These are phyloP conservation scores for Cryptops parisi DNA, from an alignment of 2,888 invertebrate genomes.

Conservation along the genomic window DNA sequence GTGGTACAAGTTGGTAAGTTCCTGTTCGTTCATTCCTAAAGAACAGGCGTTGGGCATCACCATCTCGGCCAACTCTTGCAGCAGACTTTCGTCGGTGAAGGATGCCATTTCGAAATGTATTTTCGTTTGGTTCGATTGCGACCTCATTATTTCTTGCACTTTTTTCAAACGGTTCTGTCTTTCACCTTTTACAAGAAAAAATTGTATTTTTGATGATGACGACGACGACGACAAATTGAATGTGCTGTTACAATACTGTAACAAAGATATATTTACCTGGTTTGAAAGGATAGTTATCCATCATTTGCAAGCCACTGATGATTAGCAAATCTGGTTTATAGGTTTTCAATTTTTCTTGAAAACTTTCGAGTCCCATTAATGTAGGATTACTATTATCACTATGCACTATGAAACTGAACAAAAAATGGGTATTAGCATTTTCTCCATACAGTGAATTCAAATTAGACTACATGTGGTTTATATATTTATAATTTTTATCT, in stretches of 20 bases:
- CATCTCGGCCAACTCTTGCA: constrained; percentile 48
- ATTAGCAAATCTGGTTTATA: constrained; percentile 59
- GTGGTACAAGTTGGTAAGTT: constrained; percentile 58
- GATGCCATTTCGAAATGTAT: constrained; percentile 80
- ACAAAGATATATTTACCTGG: constrained; percentile 37
- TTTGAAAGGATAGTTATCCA: constrained; percentile 64
- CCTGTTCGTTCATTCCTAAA: constrained; percentile 79
- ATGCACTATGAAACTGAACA: constrained; percentile 50
- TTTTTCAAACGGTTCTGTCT: constrained; percentile 46
- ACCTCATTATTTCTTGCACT: constrained; percentile 49
- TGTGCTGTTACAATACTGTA: no score
- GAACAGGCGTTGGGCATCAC: constrained; percentile 63
- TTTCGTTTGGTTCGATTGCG: constrained; percentile 43
- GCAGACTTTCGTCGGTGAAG: constrained; percentile 53
- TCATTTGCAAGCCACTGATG: constrained; percentile 72
- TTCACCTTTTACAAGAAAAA: constrained; percentile 37
- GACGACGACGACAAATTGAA: no score
- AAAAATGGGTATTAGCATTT: constrained; percentile 7
- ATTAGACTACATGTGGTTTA: no score
- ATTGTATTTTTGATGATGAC: not conserved
- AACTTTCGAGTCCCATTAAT: constrained; percentile 53
- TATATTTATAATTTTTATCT: not conserved
- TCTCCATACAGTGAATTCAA: no score
- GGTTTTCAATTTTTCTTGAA: constrained; percentile 43
- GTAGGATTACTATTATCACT: constrained; percentile 66